Evolutionary conservation across 2,888 invertebrate species (phyloP), one percentile per base, ranked within the genome.

Genomic region (Camptogramma bilineatum): DNA sequence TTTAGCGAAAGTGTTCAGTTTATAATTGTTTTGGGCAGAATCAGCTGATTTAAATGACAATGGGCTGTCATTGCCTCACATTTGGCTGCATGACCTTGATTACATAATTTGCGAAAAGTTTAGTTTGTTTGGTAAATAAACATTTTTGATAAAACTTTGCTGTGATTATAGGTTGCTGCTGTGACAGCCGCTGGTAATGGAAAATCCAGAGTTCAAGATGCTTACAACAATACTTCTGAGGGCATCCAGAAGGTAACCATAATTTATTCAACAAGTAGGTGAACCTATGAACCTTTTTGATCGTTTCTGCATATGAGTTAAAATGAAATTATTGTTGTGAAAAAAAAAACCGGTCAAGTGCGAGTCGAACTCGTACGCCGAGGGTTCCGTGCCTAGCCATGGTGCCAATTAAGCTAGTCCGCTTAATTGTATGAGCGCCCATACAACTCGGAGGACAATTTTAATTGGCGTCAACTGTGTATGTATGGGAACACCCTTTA

Each of bases 101-200:
- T 91, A 91, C 72, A 79, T 91, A 91, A 90, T 60, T 47, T 62
- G 51, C 51, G 50, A 55, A 51, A 63, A 55, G 18, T 62, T 51
- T 53, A 34, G 9, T 34, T 34, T 34, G 34, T 34, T 34, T 28
- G 17, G 19, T 67, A 39, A 51, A 46, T 52, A 51, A 48, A 48
- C 16, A n/a, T 9, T 24, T 51, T 47, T 54, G 16, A 54, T 55
- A 39, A 52, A 34, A 31, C n/a, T 44, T 13, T 52, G 34, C 24
- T 56, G 17, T 4, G 28, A 21, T 58, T 66, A 17, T 52, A 92
- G 92, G 84, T 83, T 70, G 92, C 91, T 56, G 92, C 93, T 1
- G 81, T 80, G 68, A 82, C 88, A 51, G 91, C 81, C 4, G 91
- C 91, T 10, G 88, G 85, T 51, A 86, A 75, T 56, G 80, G 92